Evolutionary conservation across 2,797 vertebrate species (phyloP), one percentile per base, ranked within the genome.

Genomic region (Cetoscarus ocellatus): DNA sequence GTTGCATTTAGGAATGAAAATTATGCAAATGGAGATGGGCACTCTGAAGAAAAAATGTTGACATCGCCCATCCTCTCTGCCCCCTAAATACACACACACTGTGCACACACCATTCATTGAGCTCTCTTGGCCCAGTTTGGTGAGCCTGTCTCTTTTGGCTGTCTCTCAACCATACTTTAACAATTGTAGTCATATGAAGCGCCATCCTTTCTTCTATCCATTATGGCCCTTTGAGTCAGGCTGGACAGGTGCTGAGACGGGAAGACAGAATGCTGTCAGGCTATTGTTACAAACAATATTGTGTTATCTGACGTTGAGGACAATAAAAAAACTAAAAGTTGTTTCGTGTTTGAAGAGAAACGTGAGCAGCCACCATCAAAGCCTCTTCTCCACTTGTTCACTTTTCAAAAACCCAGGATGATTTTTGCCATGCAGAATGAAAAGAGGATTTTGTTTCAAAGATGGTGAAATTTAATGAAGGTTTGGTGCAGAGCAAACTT

Each of bases 11-110:
- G 67, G 80, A 82, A 87, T 91, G 67, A 77, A 91, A 93, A 93
- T 92, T 94, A 95, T 94, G 94, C 93, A 95, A 94, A 95, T 95
- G 85, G 64, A 34, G 79, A 87, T 83, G 90, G 89, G 86, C 90
- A 87, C 84, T 67, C 75, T 63, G 73, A 86, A 94, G 91, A 89
- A 90, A 90, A 87, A 88, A 87, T 92, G 91, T 91, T 93, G 92
- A 95, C 93, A 92, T 86, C 85, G 89, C 84, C 87, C 84, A 73
- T 92, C 92, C 87, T 82, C 42, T 84, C 87, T 90, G 83, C 86
- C 86, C 87, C 83, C 89, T 90, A 86, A 89, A 92, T 83, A 85
- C 86, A 87, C 85, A 87, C 91, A 67, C 84, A 65, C 72, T 79
- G 69, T 66, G 59, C 65, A 53, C 75, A 80, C 74, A 70, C 84